Conservation (phyloP, 2,888 invertebrate species). For the Nymphalis c-album region DNA sequence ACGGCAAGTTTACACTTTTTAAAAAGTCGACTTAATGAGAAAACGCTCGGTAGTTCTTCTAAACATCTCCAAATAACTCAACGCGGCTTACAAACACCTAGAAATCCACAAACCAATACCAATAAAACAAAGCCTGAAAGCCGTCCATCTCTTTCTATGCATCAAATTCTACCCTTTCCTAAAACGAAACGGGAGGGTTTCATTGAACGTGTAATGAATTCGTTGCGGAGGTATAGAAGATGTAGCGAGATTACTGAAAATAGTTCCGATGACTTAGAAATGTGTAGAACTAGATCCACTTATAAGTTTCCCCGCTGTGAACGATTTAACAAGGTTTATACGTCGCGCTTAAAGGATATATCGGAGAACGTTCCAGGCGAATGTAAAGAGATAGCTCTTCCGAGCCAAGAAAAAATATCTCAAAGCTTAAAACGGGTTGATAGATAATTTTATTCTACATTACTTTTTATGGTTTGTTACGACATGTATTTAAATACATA, state of each 20-base stretch:
- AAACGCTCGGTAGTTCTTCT: slow-evolving; percentile 41
- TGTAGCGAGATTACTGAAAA: slow-evolving; percentile 42
- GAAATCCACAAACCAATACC: slow-evolving; percentile 2
- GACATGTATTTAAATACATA: slow-evolving; percentile 3
- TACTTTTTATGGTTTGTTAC: background rate
- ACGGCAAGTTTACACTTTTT: slow-evolving; percentile 70
- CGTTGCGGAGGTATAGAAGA: slow-evolving; percentile 54
- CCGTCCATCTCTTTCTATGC: slow-evolving; percentile 55
- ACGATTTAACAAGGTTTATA: slow-evolving; percentile 45
- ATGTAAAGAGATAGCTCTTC: slow-evolving; percentile 25
- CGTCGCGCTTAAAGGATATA: slow-evolving; percentile 53
- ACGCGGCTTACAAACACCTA: slow-evolving; percentile 52
- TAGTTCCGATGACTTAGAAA: slow-evolving; percentile 42
- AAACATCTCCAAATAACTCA: slow-evolving; percentile 46
- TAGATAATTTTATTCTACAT: slow-evolving; percentile 17
- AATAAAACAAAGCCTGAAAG: background rate
- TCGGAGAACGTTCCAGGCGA: slow-evolving; percentile 52
- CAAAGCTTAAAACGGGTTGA: slow-evolving; percentile 27
- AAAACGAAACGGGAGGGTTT: slow-evolving; percentile 59
- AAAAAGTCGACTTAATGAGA: slow-evolving; percentile 62
- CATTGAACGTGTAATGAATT: slow-evolving; percentile 55
- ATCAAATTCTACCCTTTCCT: slow-evolving; percentile 69
- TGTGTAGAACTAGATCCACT: slow-evolving; percentile 52
- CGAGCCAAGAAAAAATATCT: slow-evolving; percentile 38
- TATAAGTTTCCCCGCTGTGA: slow-evolving; percentile 63